A percentile compares a stretch with the other conserved stretches of the same genome.
These are phyloP conservation scores for Epinephelus moara DNA, from an alignment of 2,113 vertebrate genomes.

Conservation along the genomic window DNA sequence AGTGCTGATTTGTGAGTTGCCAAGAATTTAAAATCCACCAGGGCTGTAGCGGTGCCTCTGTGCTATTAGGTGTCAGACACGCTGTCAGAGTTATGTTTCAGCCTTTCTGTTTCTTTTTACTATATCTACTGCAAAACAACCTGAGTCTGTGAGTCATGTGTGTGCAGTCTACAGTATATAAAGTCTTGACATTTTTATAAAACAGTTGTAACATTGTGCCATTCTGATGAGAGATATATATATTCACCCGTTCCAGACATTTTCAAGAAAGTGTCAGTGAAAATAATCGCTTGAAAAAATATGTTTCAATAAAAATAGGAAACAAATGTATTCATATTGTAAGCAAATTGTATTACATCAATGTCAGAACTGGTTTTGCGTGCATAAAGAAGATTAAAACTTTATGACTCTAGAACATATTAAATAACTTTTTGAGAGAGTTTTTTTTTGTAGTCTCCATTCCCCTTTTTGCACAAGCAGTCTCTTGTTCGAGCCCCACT, in stretches of 20 bases:
- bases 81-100: conserved; percentile 53
- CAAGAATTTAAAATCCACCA: conserved; percentile 55
- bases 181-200: background rate
- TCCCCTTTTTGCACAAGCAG: conserved; percentile 11
- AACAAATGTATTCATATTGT: background rate
- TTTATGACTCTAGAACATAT: conserved; percentile 8
- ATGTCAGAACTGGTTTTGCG: background rate
- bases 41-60: conserved; percentile 42
- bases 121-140: conserved; percentile 29
- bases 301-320: background rate
- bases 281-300: background rate
- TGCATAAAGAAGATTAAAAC: background rate
- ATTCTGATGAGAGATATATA: background rate
- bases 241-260: background rate
- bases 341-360: background rate
- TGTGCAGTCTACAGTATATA: background rate
- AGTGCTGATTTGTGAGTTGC: conserved; percentile 66
- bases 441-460: background rate
- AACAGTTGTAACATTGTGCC: background rate
- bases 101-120: conserved; percentile 11
- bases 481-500: conserved; percentile 22
- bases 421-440: background rate
- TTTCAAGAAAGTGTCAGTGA: background rate
- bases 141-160: background rate
- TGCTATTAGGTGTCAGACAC: conserved; percentile 59